A percentile compares a stretch with the other conserved stretches of the same genome.
These are phyloP conservation scores for Cylas formicarius DNA, from an alignment of 1,140 invertebrate species.

Conservation along the genomic window DNA sequence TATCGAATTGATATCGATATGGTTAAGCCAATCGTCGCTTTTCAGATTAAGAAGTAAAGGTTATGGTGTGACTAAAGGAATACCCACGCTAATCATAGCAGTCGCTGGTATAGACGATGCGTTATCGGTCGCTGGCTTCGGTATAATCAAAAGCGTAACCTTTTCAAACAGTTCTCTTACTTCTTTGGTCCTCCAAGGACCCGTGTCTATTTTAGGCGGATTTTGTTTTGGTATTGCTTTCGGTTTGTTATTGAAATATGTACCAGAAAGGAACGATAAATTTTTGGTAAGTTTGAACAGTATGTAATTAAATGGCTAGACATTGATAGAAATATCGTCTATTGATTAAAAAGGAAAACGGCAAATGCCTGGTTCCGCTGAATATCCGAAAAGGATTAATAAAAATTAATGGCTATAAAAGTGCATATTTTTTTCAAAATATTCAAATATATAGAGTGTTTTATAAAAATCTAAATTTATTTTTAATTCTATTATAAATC, in stretches of 20 bases:
- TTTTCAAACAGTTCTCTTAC: conserved; percentile 65
- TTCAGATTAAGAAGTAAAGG: conserved; percentile 63
- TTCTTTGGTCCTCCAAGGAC: conserved; percentile 64
- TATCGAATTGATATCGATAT: conserved; percentile 3
- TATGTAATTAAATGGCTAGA: too few species aligned
- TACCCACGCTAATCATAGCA: conserved; percentile 90
- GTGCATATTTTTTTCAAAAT: too few species aligned
- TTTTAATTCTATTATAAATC: too few species aligned
- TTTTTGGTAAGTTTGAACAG: conserved; percentile 56
- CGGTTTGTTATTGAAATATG: conserved; percentile 64
- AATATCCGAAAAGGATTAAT: too few species aligned
- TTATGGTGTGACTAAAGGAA: conserved; percentile 88
- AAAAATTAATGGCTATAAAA: too few species aligned
- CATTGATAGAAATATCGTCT: too few species aligned
- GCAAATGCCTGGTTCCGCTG: too few species aligned
- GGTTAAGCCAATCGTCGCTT: background rate
- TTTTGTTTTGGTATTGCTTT: conserved; percentile 67
- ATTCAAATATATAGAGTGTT: too few species aligned
- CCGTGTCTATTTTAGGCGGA: conserved; percentile 66
- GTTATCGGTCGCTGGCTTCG: conserved; percentile 83
- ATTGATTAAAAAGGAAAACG: too few species aligned
- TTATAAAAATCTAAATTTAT: too few species aligned
- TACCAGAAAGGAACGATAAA: conserved; percentile 70
- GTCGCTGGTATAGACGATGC: conserved; percentile 76
- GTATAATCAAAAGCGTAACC: conserved; percentile 75